A percentile compares a stretch with the other conserved stretches of the same genome.
phyloP scores from a whole-genome alignment of 35 echinoderm and acorn worm species.

The Acanthaster planci region DNA sequence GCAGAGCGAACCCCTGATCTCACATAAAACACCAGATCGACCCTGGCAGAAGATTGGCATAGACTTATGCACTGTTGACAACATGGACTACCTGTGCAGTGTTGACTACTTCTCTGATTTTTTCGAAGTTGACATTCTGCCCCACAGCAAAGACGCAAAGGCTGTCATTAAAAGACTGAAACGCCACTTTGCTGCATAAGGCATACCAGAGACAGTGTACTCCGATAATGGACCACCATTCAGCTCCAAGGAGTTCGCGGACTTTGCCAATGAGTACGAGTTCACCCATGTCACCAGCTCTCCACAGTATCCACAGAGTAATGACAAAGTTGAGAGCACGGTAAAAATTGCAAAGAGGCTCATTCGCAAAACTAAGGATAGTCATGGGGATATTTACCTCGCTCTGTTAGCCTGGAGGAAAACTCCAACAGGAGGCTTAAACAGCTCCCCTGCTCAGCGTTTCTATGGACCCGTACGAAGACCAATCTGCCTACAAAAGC shows the following conservation, averaged over 20 bases:
- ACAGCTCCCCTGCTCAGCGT: slow-evolving; percentile 66
- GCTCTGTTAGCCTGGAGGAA: slow-evolving; percentile 66
- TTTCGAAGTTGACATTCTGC: slow-evolving; percentile 59
- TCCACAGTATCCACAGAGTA: slow-evolving; percentile 61
- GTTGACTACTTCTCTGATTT: slow-evolving; percentile 70
- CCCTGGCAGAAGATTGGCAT: slow-evolving; percentile 77
- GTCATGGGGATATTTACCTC: slow-evolving; percentile 50
- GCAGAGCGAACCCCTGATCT: slow-evolving; percentile 55
- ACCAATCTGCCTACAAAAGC: slow-evolving; percentile 67
- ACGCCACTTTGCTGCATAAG: slow-evolving; percentile 61
- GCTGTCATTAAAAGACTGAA: slow-evolving; percentile 44
- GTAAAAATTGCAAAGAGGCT: slow-evolving; percentile 38
- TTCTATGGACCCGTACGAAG: slow-evolving; percentile 42
- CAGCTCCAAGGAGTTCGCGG: slow-evolving; percentile 53
- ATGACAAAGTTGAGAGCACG: slow-evolving; percentile 72
- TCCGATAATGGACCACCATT: slow-evolving; percentile 76
- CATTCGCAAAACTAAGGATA: slow-evolving; percentile 45
- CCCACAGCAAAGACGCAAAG: slow-evolving; percentile 28
- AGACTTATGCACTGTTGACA: slow-evolving; percentile 48
- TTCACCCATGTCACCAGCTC: slow-evolving; percentile 58
- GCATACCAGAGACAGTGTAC: slow-evolving; percentile 50
- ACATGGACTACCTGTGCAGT: slow-evolving; percentile 67
- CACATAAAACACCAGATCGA: slow-evolving; percentile 45
- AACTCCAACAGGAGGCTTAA: slow-evolving; percentile 47
- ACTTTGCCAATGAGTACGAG: slow-evolving; percentile 56